Evolutionary conservation across 2,888 invertebrate species (phyloP).

Genomic region (Hofmannophila pseudospretella): DNA sequence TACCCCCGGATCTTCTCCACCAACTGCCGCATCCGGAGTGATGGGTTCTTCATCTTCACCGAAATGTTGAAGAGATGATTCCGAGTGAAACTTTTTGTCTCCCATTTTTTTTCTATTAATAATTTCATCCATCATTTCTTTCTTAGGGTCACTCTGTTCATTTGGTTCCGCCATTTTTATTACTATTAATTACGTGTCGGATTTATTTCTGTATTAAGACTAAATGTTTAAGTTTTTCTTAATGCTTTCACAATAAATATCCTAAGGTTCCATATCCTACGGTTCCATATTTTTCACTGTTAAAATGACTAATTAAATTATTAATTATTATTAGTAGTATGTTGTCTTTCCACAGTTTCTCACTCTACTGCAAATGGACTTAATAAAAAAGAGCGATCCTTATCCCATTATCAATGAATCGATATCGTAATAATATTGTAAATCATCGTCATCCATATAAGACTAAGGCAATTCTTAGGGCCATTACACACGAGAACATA

Average conservation of each 20-base stretch:
- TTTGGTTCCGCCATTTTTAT: constrained; percentile 39
- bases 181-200: no score
- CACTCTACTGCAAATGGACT: constrained; percentile 63
- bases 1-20: constrained; percentile 38
- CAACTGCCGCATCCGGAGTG: background rate
- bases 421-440: constrained; percentile 44
- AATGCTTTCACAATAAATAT: background rate
- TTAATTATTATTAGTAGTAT: constrained; percentile 7
- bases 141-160: constrained; percentile 27
- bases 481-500: background rate
- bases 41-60: constrained; percentile 40
- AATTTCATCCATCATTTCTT: constrained; percentile 50
- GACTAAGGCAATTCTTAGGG: constrained; percentile 16
- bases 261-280: background rate
- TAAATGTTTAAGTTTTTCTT: no score
- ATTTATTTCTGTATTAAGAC: constrained; percentile 20
- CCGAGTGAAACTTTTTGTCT: constrained; percentile 64
- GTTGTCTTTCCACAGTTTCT: constrained; percentile 26
- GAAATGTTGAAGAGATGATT: constrained; percentile 57
- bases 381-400: constrained; percentile 36
- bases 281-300: background rate
- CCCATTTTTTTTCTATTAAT: constrained; percentile 51
- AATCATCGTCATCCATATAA: constrained; percentile 34
- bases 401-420: constrained; percentile 42
- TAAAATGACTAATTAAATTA: background rate